phyloP scores from a whole-genome alignment of 2,888 invertebrate genomes.

The Lepetodrilus schrolli region DNA sequence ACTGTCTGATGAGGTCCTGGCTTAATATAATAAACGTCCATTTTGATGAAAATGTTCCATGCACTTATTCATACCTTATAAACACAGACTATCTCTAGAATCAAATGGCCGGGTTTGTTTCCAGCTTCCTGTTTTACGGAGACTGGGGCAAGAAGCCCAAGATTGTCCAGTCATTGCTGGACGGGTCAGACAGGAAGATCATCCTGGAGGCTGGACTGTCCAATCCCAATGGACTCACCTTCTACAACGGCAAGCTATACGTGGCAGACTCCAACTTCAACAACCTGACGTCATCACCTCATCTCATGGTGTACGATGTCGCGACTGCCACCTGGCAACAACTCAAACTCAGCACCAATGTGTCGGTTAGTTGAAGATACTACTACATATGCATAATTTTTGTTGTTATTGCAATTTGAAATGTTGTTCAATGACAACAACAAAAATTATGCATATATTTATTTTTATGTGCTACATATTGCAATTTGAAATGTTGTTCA shows the following conservation, averaged over 20 bases:
- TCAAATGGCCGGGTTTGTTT: background rate
- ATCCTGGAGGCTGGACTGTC: conserved; percentile 48
- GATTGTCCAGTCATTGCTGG: conserved; percentile 57
- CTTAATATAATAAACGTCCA: too few relatives aligned
- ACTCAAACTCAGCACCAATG: conserved; percentile 43
- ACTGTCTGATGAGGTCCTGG: too few relatives aligned
- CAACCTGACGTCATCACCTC: conserved; percentile 43
- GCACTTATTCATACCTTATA: too few relatives aligned
- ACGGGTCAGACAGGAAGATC: conserved; percentile 54
- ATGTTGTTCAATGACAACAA: too few relatives aligned
- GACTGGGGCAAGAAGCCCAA: conserved; percentile 60
- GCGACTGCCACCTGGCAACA: conserved; percentile 43
- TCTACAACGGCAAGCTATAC: conserved; percentile 50
- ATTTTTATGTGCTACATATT: too few relatives aligned
- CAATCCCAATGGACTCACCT: conserved; percentile 60
- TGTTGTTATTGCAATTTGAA: too few relatives aligned
- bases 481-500: too few relatives aligned
- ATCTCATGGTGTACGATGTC: conserved; percentile 42
- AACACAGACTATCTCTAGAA: too few relatives aligned
- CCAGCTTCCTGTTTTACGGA: conserved; percentile 64
- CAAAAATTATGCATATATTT: too few relatives aligned
- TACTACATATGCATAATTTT: too few relatives aligned
- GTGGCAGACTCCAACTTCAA: conserved; percentile 61
- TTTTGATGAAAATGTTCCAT: too few relatives aligned
- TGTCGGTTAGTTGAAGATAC: too few relatives aligned